Percentiles rank a stretch among this genome's conserved stretches.
Evolutionary conservation across 2,113 vertebrate genomes (phyloP).

Genomic region (Patagioenas fasciata): DNA sequence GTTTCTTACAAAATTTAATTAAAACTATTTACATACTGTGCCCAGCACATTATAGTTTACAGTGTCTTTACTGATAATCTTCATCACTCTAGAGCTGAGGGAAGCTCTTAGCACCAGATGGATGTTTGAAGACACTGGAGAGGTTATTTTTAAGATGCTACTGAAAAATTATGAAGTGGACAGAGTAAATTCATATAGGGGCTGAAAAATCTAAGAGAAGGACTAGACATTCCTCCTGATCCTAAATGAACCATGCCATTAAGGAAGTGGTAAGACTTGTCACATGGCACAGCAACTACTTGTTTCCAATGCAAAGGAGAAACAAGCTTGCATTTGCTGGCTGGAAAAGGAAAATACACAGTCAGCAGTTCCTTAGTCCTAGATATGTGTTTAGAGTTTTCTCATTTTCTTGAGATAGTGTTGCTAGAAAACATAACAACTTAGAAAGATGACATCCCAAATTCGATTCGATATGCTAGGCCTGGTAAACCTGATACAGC

Average conservation of each 20-base stretch:
- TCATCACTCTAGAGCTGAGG: accelerated
- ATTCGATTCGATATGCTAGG: not conserved
- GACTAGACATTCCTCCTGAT: not conserved
- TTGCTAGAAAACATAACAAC: not conserved
- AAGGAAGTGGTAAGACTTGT: not conserved
- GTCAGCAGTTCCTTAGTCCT: not conserved
- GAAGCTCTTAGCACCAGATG: not conserved
- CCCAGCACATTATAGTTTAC: not conserved
- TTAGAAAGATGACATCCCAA: not conserved
- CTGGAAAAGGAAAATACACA: not conserved
- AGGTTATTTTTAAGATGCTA: not conserved
- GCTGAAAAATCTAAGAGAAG: not conserved
- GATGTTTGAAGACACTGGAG: not conserved
- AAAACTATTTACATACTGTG: not conserved
- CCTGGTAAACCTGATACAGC: not conserved
- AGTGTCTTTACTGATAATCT: not conserved
- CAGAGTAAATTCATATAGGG: not conserved
- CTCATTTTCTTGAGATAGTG: not conserved
- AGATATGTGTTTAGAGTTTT: not conserved
- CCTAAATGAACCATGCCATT: not conserved
- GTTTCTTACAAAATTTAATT: not conserved
- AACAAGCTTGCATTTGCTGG: not conserved
- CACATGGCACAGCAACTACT: not conserved
- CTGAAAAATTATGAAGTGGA: not conserved
- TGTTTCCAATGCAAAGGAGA: constrained; percentile 25